Base-by-base conservation (phyloP, 2,888 invertebrate genomes). In the Aspidiotus rigidus region DNA sequence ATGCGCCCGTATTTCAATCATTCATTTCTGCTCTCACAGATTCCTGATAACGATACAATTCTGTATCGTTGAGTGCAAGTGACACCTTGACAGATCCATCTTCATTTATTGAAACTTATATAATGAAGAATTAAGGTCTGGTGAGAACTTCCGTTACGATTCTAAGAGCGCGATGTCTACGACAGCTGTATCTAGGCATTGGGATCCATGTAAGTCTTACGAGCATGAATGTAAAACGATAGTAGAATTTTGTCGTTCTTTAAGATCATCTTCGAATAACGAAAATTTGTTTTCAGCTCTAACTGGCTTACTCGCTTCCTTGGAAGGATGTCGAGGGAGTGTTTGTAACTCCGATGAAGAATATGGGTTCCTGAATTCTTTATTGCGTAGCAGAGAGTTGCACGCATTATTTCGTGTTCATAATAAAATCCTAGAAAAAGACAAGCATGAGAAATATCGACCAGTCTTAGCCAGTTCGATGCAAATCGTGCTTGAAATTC, bases 341-440 rank as follows among this genome's bases (percentile, higher is more conserved):
- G 79, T 88, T 72, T 84, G 84, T 53, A 84, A 85, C 71, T 88
- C 88, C 72, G 82, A 83, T 64, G 91, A 92, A 74, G 93, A 93
- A 80, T 84, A 92, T 72, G 87, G 87, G 61, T 93, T 93, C 77
- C 82, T 93, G 11, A 89, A 87, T 79, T 88, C 88, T 73, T 80
- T 93, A 63, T 81, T 94, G 62, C 89, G 89, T 77, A 92, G 91
- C 7, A 90, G 88, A 78, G 90, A 93, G 77, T 83, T 94, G 1
- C 89, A 93, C 80, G 93, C 93, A 44, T 81, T 94, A 74, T 91
- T 93, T 41, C 90, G 91, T 80, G 92, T 93, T 71, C 93, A 93
- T 78, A 92, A 92, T 77, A 90, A 90, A 79, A 91, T 92, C 75
- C 83, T 88, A 71, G 88, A 86, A 74, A 89, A 89, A 79, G 87